Percentiles rank a stretch among this genome's conserved stretches.
These are phyloP conservation scores for Tenthredo scrophulariae DNA, from an alignment of 2,888 invertebrate genomes.

Conservation along the genomic window DNA sequence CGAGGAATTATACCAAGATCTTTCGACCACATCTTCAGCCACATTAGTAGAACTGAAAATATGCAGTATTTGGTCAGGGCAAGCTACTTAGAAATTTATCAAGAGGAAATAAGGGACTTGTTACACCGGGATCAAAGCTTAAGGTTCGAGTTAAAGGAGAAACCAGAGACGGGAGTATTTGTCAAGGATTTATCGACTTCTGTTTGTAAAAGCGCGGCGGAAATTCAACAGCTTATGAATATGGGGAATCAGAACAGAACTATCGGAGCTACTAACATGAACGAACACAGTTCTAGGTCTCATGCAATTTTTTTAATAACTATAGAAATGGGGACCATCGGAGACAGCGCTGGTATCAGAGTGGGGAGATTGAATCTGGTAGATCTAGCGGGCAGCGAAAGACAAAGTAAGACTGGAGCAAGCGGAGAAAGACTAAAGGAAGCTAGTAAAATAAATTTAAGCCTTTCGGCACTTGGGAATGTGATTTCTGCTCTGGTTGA, in stretches of 20 bases:
- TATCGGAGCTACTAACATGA: slow-evolving; percentile 98
- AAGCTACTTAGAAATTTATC: slow-evolving; percentile 98
- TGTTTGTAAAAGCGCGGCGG: slow-evolving; percentile 95
- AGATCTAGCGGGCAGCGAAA: slow-evolving; percentile 98
- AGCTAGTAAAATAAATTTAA: slow-evolving; percentile 98
- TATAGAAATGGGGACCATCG: slow-evolving; percentile 93
- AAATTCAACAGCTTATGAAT: slow-evolving; percentile 96
- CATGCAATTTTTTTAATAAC: slow-evolving; percentile 99
- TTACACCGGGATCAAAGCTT: slow-evolving; percentile 85
- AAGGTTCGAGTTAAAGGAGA: slow-evolving; percentile 87
- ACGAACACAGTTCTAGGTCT: slow-evolving; percentile 97
- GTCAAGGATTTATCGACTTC: slow-evolving; percentile 97
- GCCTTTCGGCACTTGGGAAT: slow-evolving; percentile 97
- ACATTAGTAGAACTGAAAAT: slow-evolving; percentile 94
- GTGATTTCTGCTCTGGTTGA: slow-evolving; percentile 97
- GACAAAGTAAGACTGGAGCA: slow-evolving; percentile 98
- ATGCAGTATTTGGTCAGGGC: slow-evolving; percentile 97
- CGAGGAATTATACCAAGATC: slow-evolving; percentile 96
- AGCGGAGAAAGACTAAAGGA: slow-evolving; percentile 95
- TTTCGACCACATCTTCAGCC: slow-evolving; percentile 98
- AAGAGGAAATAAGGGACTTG: slow-evolving; percentile 90
- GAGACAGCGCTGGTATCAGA: slow-evolving; percentile 81
- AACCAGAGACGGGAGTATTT: slow-evolving; percentile 92
- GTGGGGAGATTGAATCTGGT: slow-evolving; percentile 98
- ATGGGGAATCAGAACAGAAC: slow-evolving; percentile 96